Conservation (phyloP, 2,888 invertebrate species). For the Dynastes grantii region DNA sequence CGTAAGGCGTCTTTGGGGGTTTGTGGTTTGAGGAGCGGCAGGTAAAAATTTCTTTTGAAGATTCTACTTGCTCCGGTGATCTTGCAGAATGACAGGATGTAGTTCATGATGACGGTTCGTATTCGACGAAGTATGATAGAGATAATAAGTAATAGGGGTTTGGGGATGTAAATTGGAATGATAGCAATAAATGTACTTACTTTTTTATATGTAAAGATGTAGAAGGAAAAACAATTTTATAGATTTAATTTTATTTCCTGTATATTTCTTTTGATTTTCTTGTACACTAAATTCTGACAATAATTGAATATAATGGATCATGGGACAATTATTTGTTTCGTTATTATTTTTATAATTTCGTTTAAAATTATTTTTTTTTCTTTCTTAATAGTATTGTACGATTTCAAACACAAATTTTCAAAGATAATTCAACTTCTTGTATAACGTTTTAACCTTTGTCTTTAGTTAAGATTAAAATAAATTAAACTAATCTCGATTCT, state of each 20-base stretch:
- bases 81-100: constrained; percentile 78
- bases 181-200: constrained; percentile 5
- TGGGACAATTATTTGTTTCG: neutral
- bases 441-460: too few relatives aligned
- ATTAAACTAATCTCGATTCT: too few relatives aligned
- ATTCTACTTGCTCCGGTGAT: constrained; percentile 87
- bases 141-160: neutral
- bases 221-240: too few relatives aligned
- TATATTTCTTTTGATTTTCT: too few relatives aligned
- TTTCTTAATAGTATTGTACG: too few relatives aligned
- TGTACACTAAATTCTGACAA: too few relatives aligned
- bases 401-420: too few relatives aligned
- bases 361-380: too few relatives aligned
- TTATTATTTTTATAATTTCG: neutral
- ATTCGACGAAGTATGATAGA: neutral
- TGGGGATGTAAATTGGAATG: neutral
- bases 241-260: too few relatives aligned
- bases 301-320: too few relatives aligned
- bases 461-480: too few relatives aligned
- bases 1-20: constrained; percentile 87
- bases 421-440: too few relatives aligned
- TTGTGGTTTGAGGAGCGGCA: constrained; percentile 86
- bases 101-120: constrained; percentile 64
- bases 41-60: constrained; percentile 87
- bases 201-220: neutral